A percentile compares a stretch with the other conserved stretches of the same genome.
Evolutionary conservation across 2,113 vertebrate genomes (phyloP).

Genomic region (Nasalis larvatus): DNA sequence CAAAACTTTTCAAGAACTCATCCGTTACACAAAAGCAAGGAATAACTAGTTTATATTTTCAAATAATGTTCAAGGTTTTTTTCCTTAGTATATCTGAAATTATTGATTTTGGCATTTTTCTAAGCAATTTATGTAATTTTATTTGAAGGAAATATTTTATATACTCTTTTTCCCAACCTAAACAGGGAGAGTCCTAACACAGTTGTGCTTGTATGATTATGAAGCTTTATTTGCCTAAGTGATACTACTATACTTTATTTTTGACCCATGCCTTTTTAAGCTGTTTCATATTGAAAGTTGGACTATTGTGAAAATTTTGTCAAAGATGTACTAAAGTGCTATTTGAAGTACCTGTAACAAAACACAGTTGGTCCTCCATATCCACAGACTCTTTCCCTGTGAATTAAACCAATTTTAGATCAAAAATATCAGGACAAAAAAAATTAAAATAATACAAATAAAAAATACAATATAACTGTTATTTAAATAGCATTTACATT

Average conservation of each 20-base stretch:
- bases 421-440: not conserved
- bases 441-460: not conserved
- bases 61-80: constrained; percentile 32
- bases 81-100: constrained; percentile 4
- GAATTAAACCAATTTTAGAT: not conserved
- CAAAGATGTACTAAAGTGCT: constrained; percentile 78
- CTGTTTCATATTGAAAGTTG: constrained; percentile 84
- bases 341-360: constrained; percentile 81
- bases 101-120: constrained; percentile 35
- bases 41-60: constrained; percentile 45
- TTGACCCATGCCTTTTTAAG: constrained; percentile 52
- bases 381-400: not conserved
- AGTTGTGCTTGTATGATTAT: constrained; percentile 65
- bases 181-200: constrained; percentile 50
- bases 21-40: constrained; percentile 16
- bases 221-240: constrained; percentile 56
- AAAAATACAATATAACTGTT: not conserved
- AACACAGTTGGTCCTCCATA: constrained; percentile 13
- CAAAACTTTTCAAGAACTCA: constrained; percentile 26
- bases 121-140: constrained; percentile 55
- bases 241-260: constrained; percentile 55
- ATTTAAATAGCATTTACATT: not conserved
- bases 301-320: constrained; percentile 78
- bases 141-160: constrained; percentile 52
- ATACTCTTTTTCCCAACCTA: not conserved